Conservation (phyloP, 2,888 invertebrate species). For the Cenopis cana region DNA sequence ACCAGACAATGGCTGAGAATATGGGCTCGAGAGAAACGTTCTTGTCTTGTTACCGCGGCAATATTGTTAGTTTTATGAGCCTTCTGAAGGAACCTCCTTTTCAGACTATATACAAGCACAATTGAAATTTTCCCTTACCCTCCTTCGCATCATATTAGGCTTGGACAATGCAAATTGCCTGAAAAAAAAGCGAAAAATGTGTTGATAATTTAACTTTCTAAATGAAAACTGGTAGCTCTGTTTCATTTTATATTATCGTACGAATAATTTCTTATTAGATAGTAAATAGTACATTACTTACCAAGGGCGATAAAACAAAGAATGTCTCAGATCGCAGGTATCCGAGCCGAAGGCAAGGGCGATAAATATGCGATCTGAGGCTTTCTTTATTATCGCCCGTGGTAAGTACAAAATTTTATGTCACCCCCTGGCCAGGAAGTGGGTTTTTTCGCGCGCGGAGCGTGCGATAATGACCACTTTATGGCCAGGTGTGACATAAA, state of each 20-base stretch:
- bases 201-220: constrained; percentile 44
- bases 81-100: constrained; percentile 75
- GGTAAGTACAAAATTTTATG: no score
- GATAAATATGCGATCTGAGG: no score
- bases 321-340: no score
- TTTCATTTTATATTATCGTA: neutral
- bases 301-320: no score
- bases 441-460: no score
- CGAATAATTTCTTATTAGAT: no score
- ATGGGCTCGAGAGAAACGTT: constrained; percentile 78
- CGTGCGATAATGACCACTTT: no score
- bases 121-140: constrained; percentile 44
- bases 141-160: constrained; percentile 45
- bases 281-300: no score
- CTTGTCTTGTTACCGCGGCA: constrained; percentile 81
- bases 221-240: constrained; percentile 5
- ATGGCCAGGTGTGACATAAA: no score
- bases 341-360: no score
- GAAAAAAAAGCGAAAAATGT: constrained; percentile 14
- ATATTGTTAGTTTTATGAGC: constrained; percentile 84
- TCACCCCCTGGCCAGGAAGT: no score
- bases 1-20: constrained; percentile 79
- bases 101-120: constrained; percentile 49
- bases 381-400: no score
- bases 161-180: constrained; percentile 33